phyloP scores from a whole-genome alignment of 2,113 vertebrate genomes.

The Oryzias woworae region DNA sequence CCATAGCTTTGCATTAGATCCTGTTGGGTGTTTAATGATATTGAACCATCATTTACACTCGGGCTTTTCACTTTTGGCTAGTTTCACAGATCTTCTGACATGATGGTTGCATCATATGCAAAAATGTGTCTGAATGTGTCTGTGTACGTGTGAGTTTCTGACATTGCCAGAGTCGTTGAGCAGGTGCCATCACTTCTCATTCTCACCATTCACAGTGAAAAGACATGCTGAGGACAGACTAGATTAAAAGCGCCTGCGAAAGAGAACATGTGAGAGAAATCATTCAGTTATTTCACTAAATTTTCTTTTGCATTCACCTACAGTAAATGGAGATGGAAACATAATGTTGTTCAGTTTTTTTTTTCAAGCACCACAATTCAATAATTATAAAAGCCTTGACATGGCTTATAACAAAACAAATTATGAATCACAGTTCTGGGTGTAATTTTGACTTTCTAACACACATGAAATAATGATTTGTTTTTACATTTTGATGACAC shows the following conservation, averaged over 20 bases:
- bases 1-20: neutral
- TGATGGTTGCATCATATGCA: slow-evolving; percentile 66
- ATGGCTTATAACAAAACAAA: no score
- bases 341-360: neutral
- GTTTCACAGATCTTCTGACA: slow-evolving; percentile 60
- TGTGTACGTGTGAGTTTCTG: slow-evolving; percentile 59
- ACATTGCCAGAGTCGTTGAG: slow-evolving; percentile 60
- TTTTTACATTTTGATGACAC: no score
- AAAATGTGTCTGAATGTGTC: slow-evolving; percentile 39
- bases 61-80: slow-evolving; percentile 26
- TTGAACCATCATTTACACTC: slow-evolving; percentile 23
- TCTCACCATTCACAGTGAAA: slow-evolving; percentile 57
- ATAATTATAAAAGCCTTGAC: neutral
- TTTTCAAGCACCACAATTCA: neutral
- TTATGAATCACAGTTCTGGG: no score
- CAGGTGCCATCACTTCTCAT: slow-evolving; percentile 73
- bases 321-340: no score
- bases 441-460: no score
- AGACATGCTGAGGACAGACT: slow-evolving; percentile 59
- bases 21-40: slow-evolving; percentile 18
- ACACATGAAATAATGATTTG: no score
- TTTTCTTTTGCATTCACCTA: slow-evolving; percentile 47
- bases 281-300: slow-evolving; percentile 52
- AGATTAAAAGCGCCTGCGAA: slow-evolving; percentile 50
- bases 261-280: slow-evolving; percentile 62